These are phyloP conservation scores for Rhynchophorus ferrugineus DNA, from an alignment of 1,140 invertebrate genomes.

Conservation along the genomic window DNA sequence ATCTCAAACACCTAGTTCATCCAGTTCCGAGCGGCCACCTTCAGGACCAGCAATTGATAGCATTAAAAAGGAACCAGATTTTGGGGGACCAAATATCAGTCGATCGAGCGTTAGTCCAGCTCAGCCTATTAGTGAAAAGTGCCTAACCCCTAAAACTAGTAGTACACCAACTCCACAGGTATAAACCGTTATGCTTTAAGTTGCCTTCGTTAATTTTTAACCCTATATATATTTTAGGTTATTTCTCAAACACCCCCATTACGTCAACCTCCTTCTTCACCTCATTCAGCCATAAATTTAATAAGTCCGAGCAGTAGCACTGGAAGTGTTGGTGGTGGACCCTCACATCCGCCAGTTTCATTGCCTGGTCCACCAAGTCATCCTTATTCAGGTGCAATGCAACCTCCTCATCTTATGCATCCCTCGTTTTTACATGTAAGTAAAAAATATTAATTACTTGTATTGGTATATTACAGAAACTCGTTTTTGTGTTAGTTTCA, in stretches of 20 bases:
- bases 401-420: slow-evolving; percentile 60
- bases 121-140: slow-evolving; percentile 30
- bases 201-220: background rate
- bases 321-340: slow-evolving; percentile 57
- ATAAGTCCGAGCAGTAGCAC: slow-evolving; percentile 52
- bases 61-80: slow-evolving; percentile 62
- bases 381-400: slow-evolving; percentile 56
- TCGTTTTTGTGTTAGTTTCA: slow-evolving; percentile 15
- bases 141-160: slow-evolving; percentile 34
- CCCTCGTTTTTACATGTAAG: slow-evolving; percentile 44
- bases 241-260: slow-evolving; percentile 41
- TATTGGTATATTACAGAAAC: background rate
- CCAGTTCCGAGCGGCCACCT: slow-evolving; percentile 26
- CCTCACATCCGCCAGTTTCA: slow-evolving; percentile 46
- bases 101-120: slow-evolving; percentile 29
- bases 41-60: slow-evolving; percentile 29
- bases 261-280: slow-evolving; percentile 39
- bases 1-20: slow-evolving; percentile 19
- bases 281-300: slow-evolving; percentile 51
- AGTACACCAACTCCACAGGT: slow-evolving; percentile 32
- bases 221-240: slow-evolving; percentile 4
- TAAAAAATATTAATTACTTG: background rate
- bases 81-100: slow-evolving; percentile 32
- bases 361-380: slow-evolving; percentile 56
- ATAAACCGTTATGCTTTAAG: background rate